phyloP scores from a whole-genome alignment of 2,113 vertebrate genomes.

The Apteryx owenii region DNA sequence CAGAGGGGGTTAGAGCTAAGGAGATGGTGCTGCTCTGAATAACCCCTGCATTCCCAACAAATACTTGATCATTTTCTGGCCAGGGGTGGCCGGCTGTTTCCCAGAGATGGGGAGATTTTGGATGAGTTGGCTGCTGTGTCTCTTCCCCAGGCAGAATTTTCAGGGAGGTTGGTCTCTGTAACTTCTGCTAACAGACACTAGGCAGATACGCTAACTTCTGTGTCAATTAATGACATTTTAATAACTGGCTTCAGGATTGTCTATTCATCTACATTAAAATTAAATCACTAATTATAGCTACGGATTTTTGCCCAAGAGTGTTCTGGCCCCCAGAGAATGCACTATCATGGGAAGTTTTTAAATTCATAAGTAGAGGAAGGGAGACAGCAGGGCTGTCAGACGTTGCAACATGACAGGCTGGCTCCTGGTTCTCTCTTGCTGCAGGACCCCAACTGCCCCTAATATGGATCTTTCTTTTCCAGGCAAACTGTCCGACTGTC shows the following conservation, averaged over 20 bases:
- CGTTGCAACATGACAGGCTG: background rate
- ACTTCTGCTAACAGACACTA: conserved; percentile 39
- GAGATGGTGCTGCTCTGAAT: background rate
- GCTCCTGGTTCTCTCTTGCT: background rate
- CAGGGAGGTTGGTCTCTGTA: conserved; percentile 16
- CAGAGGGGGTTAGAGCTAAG: background rate
- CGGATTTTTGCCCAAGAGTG: conserved; percentile 52
- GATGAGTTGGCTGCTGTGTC: background rate
- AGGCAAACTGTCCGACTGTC: background rate
- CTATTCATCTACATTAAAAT: conserved; percentile 67
- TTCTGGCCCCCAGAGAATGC: conserved; percentile 5
- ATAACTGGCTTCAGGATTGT: conserved; percentile 63
- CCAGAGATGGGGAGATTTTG: background rate
- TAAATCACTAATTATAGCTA: conserved; percentile 61
- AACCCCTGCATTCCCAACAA: background rate
- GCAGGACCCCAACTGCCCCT: background rate
- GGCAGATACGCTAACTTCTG: conserved; percentile 43
- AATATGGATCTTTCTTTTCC: background rate
- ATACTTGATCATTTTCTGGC: background rate
- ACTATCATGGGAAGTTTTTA: conserved; percentile 6
- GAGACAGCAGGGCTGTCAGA: background rate
- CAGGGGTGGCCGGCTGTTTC: background rate
- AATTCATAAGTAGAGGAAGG: background rate
- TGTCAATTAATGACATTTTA: conserved; percentile 63
- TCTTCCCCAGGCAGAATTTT: conserved; percentile 7